Evolutionary conservation across 2,888 invertebrate species (phyloP).

Genomic region (Lucinisca nassula): DNA sequence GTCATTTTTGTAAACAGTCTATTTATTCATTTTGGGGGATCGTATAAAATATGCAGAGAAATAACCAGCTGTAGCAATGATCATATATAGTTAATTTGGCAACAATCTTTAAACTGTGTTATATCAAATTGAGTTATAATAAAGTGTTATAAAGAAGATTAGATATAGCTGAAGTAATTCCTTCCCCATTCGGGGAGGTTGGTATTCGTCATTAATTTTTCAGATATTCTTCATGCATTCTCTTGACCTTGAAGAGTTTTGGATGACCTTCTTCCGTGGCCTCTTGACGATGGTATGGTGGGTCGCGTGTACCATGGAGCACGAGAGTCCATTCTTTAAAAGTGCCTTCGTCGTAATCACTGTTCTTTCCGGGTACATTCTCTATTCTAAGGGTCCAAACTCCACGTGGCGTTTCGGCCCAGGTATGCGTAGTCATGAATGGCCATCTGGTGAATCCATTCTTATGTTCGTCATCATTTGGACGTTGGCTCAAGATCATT

Average conservation of each 20-base stretch:
- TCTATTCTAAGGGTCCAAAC: slow-evolving; percentile 97
- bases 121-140: no score
- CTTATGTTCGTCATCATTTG: slow-evolving; percentile 97
- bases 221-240: slow-evolving; percentile 92
- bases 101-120: no score
- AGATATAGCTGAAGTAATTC: no score
- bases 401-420: slow-evolving; percentile 99
- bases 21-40: no score
- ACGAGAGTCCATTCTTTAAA: slow-evolving; percentile 99
- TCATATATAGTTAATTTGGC: no score
- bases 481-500: slow-evolving; percentile 98
- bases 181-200: no score
- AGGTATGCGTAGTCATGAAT: slow-evolving; percentile 99
- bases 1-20: no score
- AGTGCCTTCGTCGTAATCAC: slow-evolving; percentile 93
- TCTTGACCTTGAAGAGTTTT: slow-evolving; percentile 98
- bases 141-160: no score
- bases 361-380: slow-evolving; percentile 87
- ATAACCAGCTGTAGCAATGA: no score
- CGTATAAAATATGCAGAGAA: no score
- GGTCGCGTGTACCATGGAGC: slow-evolving; percentile 97
- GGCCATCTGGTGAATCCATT: slow-evolving; percentile 99
- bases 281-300: slow-evolving; percentile 97
- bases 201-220: slow-evolving; percentile 23
- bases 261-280: slow-evolving; percentile 93